Percentiles rank a stretch among this genome's conserved stretches.
phyloP scores from a whole-genome alignment of 2,888 invertebrate species.

The Drosophila demipolita region DNA sequence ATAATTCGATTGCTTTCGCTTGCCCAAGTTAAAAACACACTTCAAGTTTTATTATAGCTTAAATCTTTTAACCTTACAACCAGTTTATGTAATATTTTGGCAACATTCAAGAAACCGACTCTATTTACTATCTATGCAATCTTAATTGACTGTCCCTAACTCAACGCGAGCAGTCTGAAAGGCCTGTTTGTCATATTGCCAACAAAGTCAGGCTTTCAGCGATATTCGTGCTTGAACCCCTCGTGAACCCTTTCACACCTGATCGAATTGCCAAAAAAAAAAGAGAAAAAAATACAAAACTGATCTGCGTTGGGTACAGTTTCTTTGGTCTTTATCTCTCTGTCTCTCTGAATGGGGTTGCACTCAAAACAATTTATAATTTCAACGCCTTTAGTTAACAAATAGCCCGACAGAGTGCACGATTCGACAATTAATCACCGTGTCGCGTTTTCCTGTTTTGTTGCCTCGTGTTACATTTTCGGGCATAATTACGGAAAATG shows the following conservation, averaged over 20 bases:
- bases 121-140: conserved; percentile 42
- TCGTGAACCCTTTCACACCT: conserved; percentile 74
- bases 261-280: conserved; percentile 42
- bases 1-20: background rate
- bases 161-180: conserved; percentile 38
- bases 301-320: conserved; percentile 51
- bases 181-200: conserved; percentile 41
- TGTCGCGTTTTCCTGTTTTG: conserved; percentile 61
- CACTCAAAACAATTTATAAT: conserved; percentile 76
- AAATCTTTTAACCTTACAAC: conserved; percentile 4
- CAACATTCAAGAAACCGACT: conserved; percentile 6
- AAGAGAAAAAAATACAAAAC: conserved; percentile 8
- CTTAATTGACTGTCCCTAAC: conserved; percentile 58
- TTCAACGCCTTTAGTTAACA: conserved; percentile 79
- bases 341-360: conserved; percentile 53
- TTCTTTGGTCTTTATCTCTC: conserved; percentile 12
- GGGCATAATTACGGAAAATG: conserved; percentile 77
- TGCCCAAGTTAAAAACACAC: no score
- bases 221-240: conserved; percentile 71
- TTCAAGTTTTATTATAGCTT: background rate
- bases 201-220: conserved; percentile 33
- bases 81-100: conserved; percentile 17
- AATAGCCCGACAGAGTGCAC: conserved; percentile 75
- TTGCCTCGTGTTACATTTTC: conserved; percentile 66
- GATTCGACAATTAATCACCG: conserved; percentile 77